These are phyloP conservation scores for Dasypogon diadema DNA, from an alignment of 2,888 invertebrate genomes.

Conservation along the genomic window DNA sequence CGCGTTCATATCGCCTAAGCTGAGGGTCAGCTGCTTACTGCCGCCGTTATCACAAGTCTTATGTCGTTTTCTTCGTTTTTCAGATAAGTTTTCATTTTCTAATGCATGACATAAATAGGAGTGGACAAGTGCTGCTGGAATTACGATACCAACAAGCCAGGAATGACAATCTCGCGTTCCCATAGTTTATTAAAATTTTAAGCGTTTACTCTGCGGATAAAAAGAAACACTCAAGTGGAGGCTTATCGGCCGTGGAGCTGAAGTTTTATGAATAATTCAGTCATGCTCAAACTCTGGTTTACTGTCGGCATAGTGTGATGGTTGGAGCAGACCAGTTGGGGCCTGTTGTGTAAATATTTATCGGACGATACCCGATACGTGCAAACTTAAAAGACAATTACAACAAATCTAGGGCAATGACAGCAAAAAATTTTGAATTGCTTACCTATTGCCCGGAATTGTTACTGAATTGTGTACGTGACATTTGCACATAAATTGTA, in stretches of 20 bases:
- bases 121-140: constrained; percentile 44
- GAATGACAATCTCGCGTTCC: constrained; percentile 23
- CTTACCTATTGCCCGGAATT: not conserved
- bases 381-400: constrained; percentile 30
- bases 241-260: constrained; percentile 29
- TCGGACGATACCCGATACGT: constrained; percentile 15
- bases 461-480: not conserved
- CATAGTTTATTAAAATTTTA: constrained; percentile 42
- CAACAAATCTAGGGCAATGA: constrained; percentile 24
- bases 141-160: constrained; percentile 32
- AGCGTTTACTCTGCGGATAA: constrained; percentile 7
- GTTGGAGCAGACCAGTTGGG: not conserved
- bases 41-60: constrained; percentile 12
- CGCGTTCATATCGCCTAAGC: not conserved
- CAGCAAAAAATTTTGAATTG: constrained; percentile 37
- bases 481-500: not conserved
- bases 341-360: constrained; percentile 3
- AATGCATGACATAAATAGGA: constrained; percentile 39
- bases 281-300: constrained; percentile 3
- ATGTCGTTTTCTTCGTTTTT: not conserved
- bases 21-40: constrained; percentile 22
- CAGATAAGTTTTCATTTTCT: constrained; percentile 25
- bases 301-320: constrained; percentile 2
- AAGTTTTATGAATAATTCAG: constrained; percentile 36
- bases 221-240: not conserved